Evolutionary conservation across 2,113 vertebrate species (phyloP).

Genomic region (Pteruthius melanotis): DNA sequence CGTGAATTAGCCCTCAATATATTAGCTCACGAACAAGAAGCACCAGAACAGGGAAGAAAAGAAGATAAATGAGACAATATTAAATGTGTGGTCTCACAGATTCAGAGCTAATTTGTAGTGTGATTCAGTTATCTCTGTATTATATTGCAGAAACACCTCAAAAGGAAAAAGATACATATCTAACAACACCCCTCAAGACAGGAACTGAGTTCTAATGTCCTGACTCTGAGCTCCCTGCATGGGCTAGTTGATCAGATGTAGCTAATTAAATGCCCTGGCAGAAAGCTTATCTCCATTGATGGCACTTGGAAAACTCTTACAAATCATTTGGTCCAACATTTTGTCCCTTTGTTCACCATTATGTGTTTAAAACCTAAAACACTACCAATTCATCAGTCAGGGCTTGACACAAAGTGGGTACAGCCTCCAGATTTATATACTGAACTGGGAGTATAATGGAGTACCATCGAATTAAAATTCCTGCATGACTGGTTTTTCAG

Average conservation of each 20-base stretch:
- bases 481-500: not conserved
- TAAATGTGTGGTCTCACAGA: not conserved
- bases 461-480: not conserved
- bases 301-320: not conserved
- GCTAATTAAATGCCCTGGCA: not conserved
- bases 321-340: not conserved
- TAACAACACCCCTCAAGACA: not conserved
- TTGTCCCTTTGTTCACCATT: not conserved
- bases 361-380: not conserved
- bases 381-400: not conserved
- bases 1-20: not conserved
- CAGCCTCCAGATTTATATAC: not conserved
- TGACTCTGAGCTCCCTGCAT: not conserved
- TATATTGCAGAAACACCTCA: not conserved
- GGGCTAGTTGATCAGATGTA: not conserved
- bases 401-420: not conserved
- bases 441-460: not conserved
- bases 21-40: not conserved
- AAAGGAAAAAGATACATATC: not conserved
- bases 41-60: not conserved
- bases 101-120: not conserved
- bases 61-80: not conserved
- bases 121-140: not conserved
- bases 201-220: not conserved
- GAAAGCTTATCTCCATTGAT: not conserved